Percentiles rank a stretch among this genome's conserved stretches.
Evolutionary conservation across 1,140 invertebrate genomes (phyloP).

Genomic region (Papilio polytes): DNA sequence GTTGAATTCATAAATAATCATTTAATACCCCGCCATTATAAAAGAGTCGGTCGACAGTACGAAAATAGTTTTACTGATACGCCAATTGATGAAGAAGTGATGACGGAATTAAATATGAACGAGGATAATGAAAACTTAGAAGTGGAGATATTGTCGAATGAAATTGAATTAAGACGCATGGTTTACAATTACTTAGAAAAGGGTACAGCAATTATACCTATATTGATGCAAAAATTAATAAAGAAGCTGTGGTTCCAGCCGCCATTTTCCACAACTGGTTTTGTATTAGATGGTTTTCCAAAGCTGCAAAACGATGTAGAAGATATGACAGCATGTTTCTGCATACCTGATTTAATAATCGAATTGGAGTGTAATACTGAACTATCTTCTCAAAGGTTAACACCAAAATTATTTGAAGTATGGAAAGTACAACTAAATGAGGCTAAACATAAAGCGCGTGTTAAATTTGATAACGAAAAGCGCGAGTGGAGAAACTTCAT

Average conservation of each 20-base stretch:
- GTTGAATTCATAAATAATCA: constrained; percentile 64
- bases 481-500: constrained; percentile 63
- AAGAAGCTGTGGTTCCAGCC: constrained; percentile 80
- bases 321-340: constrained; percentile 74
- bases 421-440: constrained; percentile 76
- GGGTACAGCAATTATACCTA: constrained; percentile 64
- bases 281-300: constrained; percentile 85
- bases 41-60: constrained; percentile 68
- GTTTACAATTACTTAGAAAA: constrained; percentile 77
- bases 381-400: constrained; percentile 64
- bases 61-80: constrained; percentile 70
- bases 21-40: constrained; percentile 70
- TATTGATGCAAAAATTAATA: constrained; percentile 73
- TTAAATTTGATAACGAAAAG: constrained; percentile 57
- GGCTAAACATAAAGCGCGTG: constrained; percentile 56
- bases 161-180: constrained; percentile 65
- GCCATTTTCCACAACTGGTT: constrained; percentile 74
- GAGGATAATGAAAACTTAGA: constrained; percentile 62
- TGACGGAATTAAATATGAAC: constrained; percentile 60
- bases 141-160: constrained; percentile 62
- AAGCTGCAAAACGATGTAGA: constrained; percentile 79
- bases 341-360: constrained; percentile 84
- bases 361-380: constrained; percentile 71
- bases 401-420: constrained; percentile 60
- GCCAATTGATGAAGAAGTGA: constrained; percentile 61